A percentile compares a stretch with the other conserved stretches of the same genome.
Evolutionary conservation across 2,888 invertebrate genomes (phyloP).

Genomic region (Zootermopsis nevadensis): DNA sequence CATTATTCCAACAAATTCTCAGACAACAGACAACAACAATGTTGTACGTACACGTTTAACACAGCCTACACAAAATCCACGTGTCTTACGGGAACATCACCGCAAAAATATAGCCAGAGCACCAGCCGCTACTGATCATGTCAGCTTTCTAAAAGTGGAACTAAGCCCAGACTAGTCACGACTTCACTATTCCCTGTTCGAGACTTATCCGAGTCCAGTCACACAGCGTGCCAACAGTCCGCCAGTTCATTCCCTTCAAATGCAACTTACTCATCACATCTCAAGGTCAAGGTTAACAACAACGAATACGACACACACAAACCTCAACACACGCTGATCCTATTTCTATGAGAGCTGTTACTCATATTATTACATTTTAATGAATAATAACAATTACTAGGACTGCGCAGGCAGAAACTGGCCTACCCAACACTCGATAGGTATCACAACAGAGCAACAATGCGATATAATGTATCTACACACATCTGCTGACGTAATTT

Average conservation of each 20-base stretch:
- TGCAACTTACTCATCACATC: neutral
- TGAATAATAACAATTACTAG: too few relatives aligned
- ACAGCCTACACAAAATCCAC: too few relatives aligned
- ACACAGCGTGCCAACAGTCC: neutral
- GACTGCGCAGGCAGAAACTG: too few relatives aligned
- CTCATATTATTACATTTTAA: too few relatives aligned
- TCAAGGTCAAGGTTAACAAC: slow-evolving; percentile 12
- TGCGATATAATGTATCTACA: too few relatives aligned
- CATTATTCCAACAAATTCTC: too few relatives aligned
- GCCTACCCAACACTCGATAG: too few relatives aligned
- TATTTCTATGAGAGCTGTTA: neutral
- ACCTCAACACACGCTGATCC: neutral
- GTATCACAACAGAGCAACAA: too few relatives aligned
- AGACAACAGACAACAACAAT: too few relatives aligned
- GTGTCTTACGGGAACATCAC: too few relatives aligned
- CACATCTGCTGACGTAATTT: too few relatives aligned
- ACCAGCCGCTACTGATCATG: neutral
- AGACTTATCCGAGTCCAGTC: slow-evolving; percentile 5
- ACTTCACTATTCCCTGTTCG: slow-evolving; percentile 12
- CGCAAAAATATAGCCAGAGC: neutral
- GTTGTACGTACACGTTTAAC: too few relatives aligned
- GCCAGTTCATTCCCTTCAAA: neutral
- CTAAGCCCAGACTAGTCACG: slow-evolving; percentile 20
- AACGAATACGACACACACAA: neutral
- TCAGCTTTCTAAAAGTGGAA: slow-evolving; percentile 28